phyloP scores from a whole-genome alignment of 1,140 invertebrate species.

The Rhopalosiphum padi region DNA sequence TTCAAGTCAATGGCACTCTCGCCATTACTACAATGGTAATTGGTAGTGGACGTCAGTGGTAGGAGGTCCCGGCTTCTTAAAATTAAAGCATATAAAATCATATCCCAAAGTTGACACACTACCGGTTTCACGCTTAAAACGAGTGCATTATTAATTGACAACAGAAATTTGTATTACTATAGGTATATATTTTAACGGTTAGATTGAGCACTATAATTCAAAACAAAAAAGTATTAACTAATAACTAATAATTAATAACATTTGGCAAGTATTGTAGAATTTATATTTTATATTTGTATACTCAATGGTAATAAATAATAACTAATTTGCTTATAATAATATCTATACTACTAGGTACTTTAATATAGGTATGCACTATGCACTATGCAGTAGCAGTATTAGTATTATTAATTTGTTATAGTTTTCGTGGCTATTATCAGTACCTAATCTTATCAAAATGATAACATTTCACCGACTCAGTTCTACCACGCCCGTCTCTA shows the following conservation, averaged over 20 bases:
- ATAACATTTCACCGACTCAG: neutral
- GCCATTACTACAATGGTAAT: constrained; percentile 29
- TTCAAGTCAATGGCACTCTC: constrained; percentile 48
- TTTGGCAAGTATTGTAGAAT: neutral
- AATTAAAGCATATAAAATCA: constrained; percentile 54
- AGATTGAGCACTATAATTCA: neutral
- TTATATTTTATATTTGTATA: neutral
- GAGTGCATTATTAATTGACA: neutral
- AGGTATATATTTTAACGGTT: neutral
- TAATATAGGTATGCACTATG: too few species aligned
- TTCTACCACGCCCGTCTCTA: neutral
- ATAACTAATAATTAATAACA: neutral
- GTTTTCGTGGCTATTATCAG: constrained; percentile 43
- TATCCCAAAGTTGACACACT: neutral
- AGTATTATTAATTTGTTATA: neutral
- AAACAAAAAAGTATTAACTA: neutral
- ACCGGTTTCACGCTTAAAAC: neutral
- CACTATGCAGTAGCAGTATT: neutral
- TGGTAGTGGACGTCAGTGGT: constrained; percentile 42
- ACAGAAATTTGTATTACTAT: neutral
- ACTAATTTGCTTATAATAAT: neutral
- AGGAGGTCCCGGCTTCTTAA: constrained; percentile 44
- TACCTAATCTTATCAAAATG: neutral
- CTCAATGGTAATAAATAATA: neutral
- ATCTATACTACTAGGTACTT: neutral